Base-by-base conservation (phyloP, 1,140 invertebrate genomes). In the Bilobella aurantiaca region DNA sequence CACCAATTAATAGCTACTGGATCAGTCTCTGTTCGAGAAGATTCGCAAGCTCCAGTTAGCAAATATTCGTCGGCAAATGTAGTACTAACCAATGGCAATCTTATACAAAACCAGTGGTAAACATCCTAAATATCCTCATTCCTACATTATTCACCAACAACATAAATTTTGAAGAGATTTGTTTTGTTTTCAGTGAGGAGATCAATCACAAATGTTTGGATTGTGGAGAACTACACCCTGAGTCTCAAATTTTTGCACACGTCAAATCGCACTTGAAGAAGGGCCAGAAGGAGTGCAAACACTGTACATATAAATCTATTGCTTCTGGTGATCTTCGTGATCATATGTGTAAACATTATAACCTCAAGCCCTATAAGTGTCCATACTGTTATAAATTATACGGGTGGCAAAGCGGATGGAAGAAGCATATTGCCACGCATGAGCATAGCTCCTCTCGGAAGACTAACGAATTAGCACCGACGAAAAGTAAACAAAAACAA, bases 291-390 rank as follows among this genome's bases (percentile, higher is more conserved):
- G 30, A 62, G 3, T 62, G 59, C 28, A 23, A 31, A 25, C 31
- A 42, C 32, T 62, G 59, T 23, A 27, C 5, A 3, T 62, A 62
- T 28, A 3, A 25, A 8, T 30, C 29, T 3, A 42, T 34, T 21
- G 30, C 25, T 18, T 25, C 32, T 3, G 30, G 30, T 27, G 31
- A 62, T 23, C 59, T 62, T 12, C 29, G 23, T 23, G 59, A 62
- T 14, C 59, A 62, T 27, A 37, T 62, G 25, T 42, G 46, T 28
- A 62, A 42, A 16, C 59, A 62, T 27, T 62, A 62, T 34, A 18
- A 21, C 23, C 14, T 62, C 29, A 34, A 37, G 23, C 59, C 59
- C 3, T 62, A 62, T 34, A 31, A 62, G 59, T 62, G 59, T 28
- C 32, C 3, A 5, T 8, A 5, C n/a, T 62, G 59, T 46, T 14